Evolutionary conservation across 1,140 invertebrate species (phyloP).

Genomic region (Dryas iulia): DNA sequence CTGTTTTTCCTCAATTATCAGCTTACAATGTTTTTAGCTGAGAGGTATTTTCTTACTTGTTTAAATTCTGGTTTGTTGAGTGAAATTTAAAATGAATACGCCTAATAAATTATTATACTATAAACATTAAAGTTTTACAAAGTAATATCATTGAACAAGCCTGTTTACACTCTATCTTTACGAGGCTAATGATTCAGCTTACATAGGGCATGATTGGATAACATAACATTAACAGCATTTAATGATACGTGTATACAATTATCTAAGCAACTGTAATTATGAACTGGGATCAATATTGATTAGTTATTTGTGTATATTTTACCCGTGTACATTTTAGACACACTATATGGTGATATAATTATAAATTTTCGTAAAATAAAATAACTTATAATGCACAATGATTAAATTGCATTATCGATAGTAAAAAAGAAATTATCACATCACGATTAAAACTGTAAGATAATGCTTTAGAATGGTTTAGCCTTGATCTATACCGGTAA

Average conservation of each 20-base stretch:
- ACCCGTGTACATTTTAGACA: not conserved
- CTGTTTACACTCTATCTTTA: slow-evolving; percentile 14
- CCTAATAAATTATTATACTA: not conserved
- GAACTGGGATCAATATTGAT: not conserved
- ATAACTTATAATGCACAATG: too few relatives aligned
- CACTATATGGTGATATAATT: too few relatives aligned
- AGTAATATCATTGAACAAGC: not conserved
- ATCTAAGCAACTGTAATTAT: slow-evolving; percentile 14
- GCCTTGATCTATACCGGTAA: not conserved
- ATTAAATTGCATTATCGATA: not conserved
- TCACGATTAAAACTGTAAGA: not conserved
- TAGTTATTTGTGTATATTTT: not conserved
- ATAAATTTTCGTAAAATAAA: too few relatives aligned
- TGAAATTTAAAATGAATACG: not conserved
- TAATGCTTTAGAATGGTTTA: not conserved
- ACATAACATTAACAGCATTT: slow-evolving; percentile 29
- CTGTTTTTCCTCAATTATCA: not conserved
- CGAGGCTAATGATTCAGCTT: slow-evolving; percentile 27
- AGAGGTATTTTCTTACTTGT: not conserved
- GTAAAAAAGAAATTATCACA: not conserved
- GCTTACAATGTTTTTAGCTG: not conserved
- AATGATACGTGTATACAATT: slow-evolving; percentile 25
- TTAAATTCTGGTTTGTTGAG: not conserved
- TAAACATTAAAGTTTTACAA: not conserved
- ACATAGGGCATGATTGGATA: slow-evolving; percentile 24